Evolutionary conservation across 2,797 vertebrate species (phyloP).

Genomic region (Scolopax bukidnonensis): DNA sequence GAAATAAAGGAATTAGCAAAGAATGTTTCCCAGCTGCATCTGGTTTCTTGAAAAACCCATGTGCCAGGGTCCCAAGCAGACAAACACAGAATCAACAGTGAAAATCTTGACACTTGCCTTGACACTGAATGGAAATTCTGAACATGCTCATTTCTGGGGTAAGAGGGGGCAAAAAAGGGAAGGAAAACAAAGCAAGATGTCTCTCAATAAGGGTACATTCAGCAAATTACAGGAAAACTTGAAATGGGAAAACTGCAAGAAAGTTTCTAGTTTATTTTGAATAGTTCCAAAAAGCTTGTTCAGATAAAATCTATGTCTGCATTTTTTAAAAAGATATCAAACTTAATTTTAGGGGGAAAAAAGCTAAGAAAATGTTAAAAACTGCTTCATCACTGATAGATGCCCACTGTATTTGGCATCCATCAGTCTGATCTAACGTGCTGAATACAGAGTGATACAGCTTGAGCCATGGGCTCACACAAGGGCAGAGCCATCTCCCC

Average conservation of each 20-base stretch:
- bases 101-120: not conserved
- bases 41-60: not conserved
- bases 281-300: not conserved
- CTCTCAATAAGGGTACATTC: fast-evolving
- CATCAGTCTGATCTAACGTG: not conserved
- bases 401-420: not conserved
- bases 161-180: not conserved
- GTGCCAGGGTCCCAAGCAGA: not conserved
- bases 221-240: not conserved
- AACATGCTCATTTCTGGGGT: not conserved
- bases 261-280: not conserved
- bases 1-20: not conserved
- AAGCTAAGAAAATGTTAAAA: not conserved
- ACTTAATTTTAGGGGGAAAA: not conserved
- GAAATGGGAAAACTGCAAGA: not conserved
- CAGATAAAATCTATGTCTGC: not conserved
- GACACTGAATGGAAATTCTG: not conserved
- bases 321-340: not conserved
- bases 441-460: fast-evolving
- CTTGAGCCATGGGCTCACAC: not conserved
- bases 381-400: not conserved
- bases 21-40: not conserved
- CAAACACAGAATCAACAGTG: not conserved
- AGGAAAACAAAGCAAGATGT: not conserved
- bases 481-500: not conserved